phyloP scores from a whole-genome alignment of 2,113 vertebrate species.

The Glareola pratincola region DNA sequence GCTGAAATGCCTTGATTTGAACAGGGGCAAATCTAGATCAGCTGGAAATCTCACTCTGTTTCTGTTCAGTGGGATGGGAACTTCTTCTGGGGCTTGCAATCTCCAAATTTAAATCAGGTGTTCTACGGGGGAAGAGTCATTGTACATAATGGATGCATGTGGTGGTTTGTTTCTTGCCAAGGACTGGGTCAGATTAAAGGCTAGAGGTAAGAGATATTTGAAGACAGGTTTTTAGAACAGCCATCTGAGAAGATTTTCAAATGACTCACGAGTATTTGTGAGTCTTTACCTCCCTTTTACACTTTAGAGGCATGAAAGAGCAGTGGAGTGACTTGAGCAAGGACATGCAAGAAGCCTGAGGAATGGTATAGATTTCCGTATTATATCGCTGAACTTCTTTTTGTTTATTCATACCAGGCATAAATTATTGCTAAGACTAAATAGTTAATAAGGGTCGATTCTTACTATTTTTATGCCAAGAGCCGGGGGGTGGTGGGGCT shows the following conservation, averaged over 20 bases:
- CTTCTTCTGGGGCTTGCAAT: background rate
- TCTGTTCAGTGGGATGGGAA: background rate
- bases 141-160: fast-evolving
- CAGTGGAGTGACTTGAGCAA: background rate
- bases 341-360: fast-evolving
- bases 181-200: background rate
- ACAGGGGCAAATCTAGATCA: background rate
- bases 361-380: fast-evolving
- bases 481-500: background rate
- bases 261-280: background rate
- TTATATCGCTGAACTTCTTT: background rate
- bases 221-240: background rate
- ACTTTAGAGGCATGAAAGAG: background rate
- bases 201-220: background rate
- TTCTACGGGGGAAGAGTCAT: background rate
- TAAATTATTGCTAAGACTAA: background rate
- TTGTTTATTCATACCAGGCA: background rate
- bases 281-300: background rate
- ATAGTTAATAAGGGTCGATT: background rate
- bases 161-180: background rate
- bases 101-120: background rate
- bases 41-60: background rate
- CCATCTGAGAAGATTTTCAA: background rate
- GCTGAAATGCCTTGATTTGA: background rate
- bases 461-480: background rate